These are phyloP conservation scores for Pogonomyrmex barbatus DNA, from an alignment of 1,140 invertebrate genomes.

Conservation along the genomic window DNA sequence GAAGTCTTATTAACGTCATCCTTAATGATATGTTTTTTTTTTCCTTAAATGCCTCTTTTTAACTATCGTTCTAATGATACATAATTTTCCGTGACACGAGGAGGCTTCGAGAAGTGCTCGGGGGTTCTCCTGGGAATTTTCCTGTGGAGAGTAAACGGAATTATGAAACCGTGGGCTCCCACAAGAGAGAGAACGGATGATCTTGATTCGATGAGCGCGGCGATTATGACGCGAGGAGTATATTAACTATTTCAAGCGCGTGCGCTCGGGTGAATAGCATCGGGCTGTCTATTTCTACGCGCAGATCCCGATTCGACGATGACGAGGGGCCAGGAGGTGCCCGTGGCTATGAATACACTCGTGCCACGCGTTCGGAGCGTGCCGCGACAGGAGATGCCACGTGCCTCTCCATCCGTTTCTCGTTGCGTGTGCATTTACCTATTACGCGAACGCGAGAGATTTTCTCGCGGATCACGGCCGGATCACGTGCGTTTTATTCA, in stretches of 20 bases:
- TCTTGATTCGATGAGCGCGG: not conserved
- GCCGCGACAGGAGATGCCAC: constrained; percentile 41
- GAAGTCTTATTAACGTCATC: not conserved
- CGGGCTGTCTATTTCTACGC: constrained; percentile 41
- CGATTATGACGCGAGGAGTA: not conserved
- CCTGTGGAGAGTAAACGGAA: not conserved
- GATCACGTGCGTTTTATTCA: constrained; percentile 42
- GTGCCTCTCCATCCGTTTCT: constrained; percentile 39
- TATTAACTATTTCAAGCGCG: constrained; percentile 49
- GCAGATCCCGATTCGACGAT: constrained; percentile 31
- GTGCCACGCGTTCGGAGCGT: constrained; percentile 62
- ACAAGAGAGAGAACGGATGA: not conserved
- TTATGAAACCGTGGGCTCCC: not conserved
- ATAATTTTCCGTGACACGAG: too few relatives aligned
- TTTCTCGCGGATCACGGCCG: constrained; percentile 17
- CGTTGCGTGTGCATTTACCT: constrained; percentile 33
- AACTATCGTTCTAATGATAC: not conserved
- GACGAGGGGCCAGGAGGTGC: not conserved
- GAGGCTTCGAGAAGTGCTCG: not conserved
- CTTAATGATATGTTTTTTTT: not conserved
- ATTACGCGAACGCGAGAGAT: constrained; percentile 24
- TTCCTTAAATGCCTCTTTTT: not conserved
- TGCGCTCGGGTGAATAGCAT: constrained; percentile 47
- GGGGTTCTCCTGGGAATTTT: not conserved
- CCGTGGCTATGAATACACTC: constrained; percentile 39